Conservation (phyloP, 2,888 invertebrate genomes). For the Euplagia quadripunctaria region DNA sequence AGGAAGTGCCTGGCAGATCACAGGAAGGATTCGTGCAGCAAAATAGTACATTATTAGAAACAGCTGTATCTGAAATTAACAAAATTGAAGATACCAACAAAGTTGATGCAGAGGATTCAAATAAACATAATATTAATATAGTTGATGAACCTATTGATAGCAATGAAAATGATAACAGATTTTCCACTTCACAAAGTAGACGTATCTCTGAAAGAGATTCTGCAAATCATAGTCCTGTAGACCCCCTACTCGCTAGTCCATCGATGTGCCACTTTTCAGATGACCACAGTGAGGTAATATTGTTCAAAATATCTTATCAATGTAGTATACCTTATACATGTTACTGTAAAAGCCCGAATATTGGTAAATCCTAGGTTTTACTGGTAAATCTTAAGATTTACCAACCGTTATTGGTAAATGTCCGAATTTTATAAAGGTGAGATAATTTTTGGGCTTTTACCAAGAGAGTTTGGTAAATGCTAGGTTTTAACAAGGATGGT, state of each 20-base stretch:
- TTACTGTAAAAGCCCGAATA: too few species aligned
- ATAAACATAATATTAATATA: conserved; percentile 73
- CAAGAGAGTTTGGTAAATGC: too few species aligned
- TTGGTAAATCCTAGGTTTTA: too few species aligned
- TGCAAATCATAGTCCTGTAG: conserved; percentile 92
- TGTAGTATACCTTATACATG: too few species aligned
- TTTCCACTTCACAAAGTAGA: conserved; percentile 75
- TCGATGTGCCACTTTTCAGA: conserved; percentile 90
- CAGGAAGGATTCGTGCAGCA: conserved; percentile 58
- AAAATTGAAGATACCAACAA: conserved; percentile 60
- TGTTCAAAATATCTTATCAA: neutral
- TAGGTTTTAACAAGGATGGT: too few species aligned
- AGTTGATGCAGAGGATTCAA: conserved; percentile 68
- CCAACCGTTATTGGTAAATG: too few species aligned
- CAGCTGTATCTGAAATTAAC: conserved; percentile 58
- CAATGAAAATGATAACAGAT: conserved; percentile 74
- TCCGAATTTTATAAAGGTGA: too few species aligned
- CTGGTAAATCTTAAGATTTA: too few species aligned
- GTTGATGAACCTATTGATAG: conserved; percentile 72
- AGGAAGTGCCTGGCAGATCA: conserved; percentile 59
- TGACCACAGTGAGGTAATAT: conserved; percentile 89
- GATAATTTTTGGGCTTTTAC: too few species aligned
- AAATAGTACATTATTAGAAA: conserved; percentile 65
- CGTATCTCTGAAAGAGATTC: conserved; percentile 89
- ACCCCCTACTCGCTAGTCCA: conserved; percentile 90